A percentile compares a stretch with the other conserved stretches of the same genome.
Evolutionary conservation across 2,113 vertebrate genomes (phyloP).

Genomic region (Callorhinus ursinus): DNA sequence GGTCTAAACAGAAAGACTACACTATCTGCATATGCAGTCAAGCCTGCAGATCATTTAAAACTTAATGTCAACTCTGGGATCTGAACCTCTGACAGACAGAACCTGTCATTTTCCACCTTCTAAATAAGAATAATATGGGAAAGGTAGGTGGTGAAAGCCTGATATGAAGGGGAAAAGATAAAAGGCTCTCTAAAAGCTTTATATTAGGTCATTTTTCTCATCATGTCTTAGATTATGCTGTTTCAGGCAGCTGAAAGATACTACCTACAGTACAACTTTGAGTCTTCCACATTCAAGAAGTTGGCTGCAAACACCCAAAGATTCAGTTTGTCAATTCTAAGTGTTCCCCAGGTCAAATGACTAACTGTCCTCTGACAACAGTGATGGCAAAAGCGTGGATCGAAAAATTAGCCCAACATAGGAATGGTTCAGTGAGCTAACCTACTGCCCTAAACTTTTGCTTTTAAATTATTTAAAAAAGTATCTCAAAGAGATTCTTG

Average conservation of each 20-base stretch:
- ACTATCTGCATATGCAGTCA: background rate
- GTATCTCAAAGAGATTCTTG: conserved; percentile 3
- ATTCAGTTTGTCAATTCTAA: background rate
- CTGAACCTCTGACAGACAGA: background rate
- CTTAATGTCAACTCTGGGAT: background rate
- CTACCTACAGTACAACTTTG: background rate
- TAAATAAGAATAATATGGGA: background rate
- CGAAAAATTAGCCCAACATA: background rate
- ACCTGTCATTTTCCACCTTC: background rate
- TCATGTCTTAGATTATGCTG: background rate
- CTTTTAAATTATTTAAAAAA: background rate
- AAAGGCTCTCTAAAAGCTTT: background rate
- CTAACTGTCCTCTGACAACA: background rate
- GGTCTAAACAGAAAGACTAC: background rate
- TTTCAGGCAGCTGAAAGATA: background rate
- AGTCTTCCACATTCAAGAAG: background rate
- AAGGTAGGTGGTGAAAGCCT: background rate
- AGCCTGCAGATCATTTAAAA: background rate
- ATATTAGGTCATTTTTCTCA: background rate
- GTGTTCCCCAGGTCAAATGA: background rate
- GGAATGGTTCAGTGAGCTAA: background rate
- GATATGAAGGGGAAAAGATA: background rate
- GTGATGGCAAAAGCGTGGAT: background rate
- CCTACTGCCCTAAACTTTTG: background rate
- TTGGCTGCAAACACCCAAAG: background rate